These are phyloP conservation scores for Rostratula benghalensis DNA, from an alignment of 2,113 vertebrate genomes.

Conservation along the genomic window DNA sequence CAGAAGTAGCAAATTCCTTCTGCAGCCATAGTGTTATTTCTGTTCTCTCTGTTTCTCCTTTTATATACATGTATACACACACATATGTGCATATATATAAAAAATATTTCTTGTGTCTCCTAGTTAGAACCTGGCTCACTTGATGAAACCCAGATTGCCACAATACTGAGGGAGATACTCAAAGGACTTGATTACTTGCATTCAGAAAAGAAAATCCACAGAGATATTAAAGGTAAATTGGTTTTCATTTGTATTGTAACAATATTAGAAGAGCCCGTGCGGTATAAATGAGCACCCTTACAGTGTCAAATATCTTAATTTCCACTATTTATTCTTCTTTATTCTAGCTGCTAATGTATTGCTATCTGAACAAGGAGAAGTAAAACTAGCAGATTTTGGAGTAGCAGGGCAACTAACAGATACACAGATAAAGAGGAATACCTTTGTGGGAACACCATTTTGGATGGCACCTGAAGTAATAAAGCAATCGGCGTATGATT, in stretches of 20 bases:
- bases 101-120: not conserved
- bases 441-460: constrained; percentile 97
- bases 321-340: not conserved
- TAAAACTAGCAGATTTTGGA: constrained; percentile 97
- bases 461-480: constrained; percentile 99
- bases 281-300: not conserved
- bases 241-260: not conserved
- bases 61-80: accelerated
- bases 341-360: constrained; percentile 92
- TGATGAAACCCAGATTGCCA: constrained; percentile 96
- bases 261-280: not conserved
- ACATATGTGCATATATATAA: accelerated
- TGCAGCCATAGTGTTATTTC: not conserved
- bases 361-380: constrained; percentile 94
- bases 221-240: constrained; percentile 94
- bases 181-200: constrained; percentile 98
- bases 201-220: constrained; percentile 98
- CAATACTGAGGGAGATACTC: constrained; percentile 94
- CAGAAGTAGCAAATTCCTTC: not conserved
- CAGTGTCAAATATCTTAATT: not conserved
- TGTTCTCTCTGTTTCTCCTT: not conserved
- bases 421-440: constrained; percentile 97
- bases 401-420: constrained; percentile 96
- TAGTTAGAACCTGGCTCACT: constrained; percentile 93
- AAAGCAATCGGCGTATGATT: constrained; percentile 96